Percentiles rank a stretch among this genome's conserved stretches.
Conservation (phyloP, 2,888 invertebrate genomes). For the Drosophila trichaetosa region DNA sequence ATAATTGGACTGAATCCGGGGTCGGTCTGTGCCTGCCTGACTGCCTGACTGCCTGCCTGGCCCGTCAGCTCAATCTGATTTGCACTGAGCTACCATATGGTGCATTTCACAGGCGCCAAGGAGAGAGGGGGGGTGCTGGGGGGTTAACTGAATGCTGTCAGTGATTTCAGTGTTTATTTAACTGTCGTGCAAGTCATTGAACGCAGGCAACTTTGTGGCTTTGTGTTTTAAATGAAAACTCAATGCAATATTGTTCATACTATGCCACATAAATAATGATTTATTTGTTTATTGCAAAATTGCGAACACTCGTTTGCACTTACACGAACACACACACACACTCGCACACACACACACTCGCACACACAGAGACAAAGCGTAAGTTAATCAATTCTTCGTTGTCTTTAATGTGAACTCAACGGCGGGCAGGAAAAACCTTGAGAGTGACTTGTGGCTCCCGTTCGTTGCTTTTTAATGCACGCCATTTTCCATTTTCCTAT, state of each 20-base stretch:
- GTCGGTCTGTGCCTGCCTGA: not conserved
- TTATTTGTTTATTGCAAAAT: slow-evolving; percentile 78
- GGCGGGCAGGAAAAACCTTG: slow-evolving; percentile 59
- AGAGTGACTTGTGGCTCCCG: slow-evolving; percentile 26
- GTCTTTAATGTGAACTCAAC: slow-evolving; percentile 47
- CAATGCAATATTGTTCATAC: slow-evolving; percentile 38
- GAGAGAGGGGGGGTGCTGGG: not conserved
- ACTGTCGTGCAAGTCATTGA: slow-evolving; percentile 76
- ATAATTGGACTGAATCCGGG: slow-evolving; percentile 65
- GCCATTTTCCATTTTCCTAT: slow-evolving; percentile 54
- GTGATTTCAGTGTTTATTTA: slow-evolving; percentile 73
- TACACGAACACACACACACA: not conserved
- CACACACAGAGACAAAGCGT: slow-evolving; percentile 53
- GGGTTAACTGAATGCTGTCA: slow-evolving; percentile 25
- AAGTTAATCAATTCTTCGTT: slow-evolving; percentile 73
- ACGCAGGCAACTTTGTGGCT: slow-evolving; percentile 61
- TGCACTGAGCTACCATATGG: slow-evolving; percentile 61
- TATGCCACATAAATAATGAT: slow-evolving; percentile 72
- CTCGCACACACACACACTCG: not conserved
- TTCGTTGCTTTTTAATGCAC: slow-evolving; percentile 50
- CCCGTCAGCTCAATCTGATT: slow-evolving; percentile 46
- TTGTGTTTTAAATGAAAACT: slow-evolving; percentile 55
- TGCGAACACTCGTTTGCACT: not conserved
- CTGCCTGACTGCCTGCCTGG: not conserved
- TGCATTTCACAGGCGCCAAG: slow-evolving; percentile 50